These are phyloP conservation scores for Pseudorectes ferrugineus DNA, from an alignment of 2,113 vertebrate genomes.

Conservation along the genomic window DNA sequence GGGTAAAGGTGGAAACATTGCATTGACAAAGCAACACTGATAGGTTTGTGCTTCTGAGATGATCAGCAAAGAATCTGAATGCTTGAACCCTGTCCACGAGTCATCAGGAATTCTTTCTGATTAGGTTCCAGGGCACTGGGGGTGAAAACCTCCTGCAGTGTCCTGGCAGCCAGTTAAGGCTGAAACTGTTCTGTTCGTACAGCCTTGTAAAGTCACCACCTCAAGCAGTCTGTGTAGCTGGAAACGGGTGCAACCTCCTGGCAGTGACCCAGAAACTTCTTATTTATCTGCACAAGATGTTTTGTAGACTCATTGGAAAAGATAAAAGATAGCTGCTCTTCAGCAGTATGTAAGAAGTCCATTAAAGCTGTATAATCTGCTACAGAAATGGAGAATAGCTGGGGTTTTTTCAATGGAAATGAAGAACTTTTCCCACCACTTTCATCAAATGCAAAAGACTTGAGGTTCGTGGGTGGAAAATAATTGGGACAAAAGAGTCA, in stretches of 20 bases:
- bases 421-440: background rate
- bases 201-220: conserved; percentile 21
- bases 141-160: background rate
- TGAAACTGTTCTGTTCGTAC: background rate
- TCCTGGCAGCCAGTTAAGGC: background rate
- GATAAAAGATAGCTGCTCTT: background rate
- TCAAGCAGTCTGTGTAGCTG: background rate
- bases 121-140: background rate
- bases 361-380: background rate
- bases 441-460: background rate
- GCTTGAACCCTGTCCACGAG: background rate
- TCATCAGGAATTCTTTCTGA: background rate
- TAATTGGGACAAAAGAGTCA: background rate
- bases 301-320: background rate
- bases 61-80: background rate
- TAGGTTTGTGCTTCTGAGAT: background rate
- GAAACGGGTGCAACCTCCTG: background rate
- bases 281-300: background rate
- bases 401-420: background rate
- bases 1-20: background rate
- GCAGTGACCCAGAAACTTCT: background rate
- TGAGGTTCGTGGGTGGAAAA: background rate
- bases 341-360: background rate
- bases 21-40: background rate
- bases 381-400: background rate